Percentiles rank a stretch among this genome's conserved stretches.
phyloP scores from a whole-genome alignment of 2,888 invertebrate species.

The Diadromus collaris region DNA sequence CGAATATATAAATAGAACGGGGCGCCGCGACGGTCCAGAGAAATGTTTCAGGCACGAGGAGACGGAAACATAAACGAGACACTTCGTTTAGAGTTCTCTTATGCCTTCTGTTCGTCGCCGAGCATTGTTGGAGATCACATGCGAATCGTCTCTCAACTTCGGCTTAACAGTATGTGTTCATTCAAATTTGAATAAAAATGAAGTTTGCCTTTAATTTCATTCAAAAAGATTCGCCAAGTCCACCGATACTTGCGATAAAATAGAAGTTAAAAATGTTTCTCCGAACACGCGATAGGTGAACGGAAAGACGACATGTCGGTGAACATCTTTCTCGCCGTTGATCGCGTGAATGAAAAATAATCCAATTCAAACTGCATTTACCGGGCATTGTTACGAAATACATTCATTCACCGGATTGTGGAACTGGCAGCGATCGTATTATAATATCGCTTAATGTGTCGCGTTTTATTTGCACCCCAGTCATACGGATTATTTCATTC shows the following conservation, averaged over 20 bases:
- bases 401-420: constrained; percentile 8
- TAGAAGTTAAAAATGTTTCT: not conserved
- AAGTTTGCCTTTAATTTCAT: not conserved
- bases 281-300: not conserved
- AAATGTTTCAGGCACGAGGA: constrained; percentile 47
- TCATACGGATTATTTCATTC: constrained; percentile 23
- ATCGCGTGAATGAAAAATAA: not conserved
- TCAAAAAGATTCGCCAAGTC: not conserved
- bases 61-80: constrained; percentile 34
- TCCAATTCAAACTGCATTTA: constrained; percentile 22
- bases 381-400: constrained; percentile 46
- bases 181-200: constrained; percentile 7
- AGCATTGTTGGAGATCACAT: constrained; percentile 30
- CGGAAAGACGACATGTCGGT: not conserved
- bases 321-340: not conserved
- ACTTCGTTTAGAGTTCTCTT: constrained; percentile 37
- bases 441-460: constrained; percentile 43
- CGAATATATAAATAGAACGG: constrained; percentile 53
- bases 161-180: not conserved
- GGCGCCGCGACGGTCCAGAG: constrained; percentile 33
- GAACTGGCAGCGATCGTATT: constrained; percentile 44
- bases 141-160: not conserved
- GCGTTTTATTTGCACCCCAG: constrained; percentile 29
- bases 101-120: constrained; percentile 51
- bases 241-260: not conserved